Base-by-base conservation (phyloP, 2,888 invertebrate genomes). In the Myopa tessellatipennis region DNA sequence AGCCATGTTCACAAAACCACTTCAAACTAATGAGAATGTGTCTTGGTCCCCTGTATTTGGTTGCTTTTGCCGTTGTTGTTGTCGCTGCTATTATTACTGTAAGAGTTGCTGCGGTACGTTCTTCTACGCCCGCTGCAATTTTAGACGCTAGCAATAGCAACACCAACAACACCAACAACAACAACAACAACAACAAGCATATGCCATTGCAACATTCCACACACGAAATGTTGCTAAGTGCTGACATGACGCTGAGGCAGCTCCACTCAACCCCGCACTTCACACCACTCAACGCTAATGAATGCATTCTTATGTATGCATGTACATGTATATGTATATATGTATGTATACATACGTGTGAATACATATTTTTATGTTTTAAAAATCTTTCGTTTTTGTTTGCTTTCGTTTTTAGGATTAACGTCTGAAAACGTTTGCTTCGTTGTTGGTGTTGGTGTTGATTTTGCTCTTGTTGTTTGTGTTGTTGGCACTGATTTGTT, bases 11-110 rank as follows among this genome's bases (percentile, higher is more conserved):
- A 84, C 82, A 84, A 81, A 85, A 83, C 84, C 85, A 86, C 86
- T 85, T 86, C 84, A 85, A 85, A 85, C 85, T 86, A 86, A 85
- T 86, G 85, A 85, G 86, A 84, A 71, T 71, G 83, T 85, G 77
- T 67, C 73, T 71, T 70, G 69, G 60, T 60, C 67, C 58, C 65
- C 45, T 8, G 4, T 55, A 45, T 34, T 45, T 16, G 18, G 58
- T 72, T 58, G 40, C 40, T 73, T 45, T 63, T 63, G n/a, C n/a
- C 16, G 60, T 60, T 60, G 16, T 60, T 18, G 61, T 63, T 63
- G 38, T 65, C 34, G 34, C 34, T 65, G 14, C 34, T 65, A 8
- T 65, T 65, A 65, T 34, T 65, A 65, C 18, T 74, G 16, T 61
- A 18, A 18, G 61, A 61, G 34, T 76, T 60, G 65, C 65, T 10